A percentile compares a stretch with the other conserved stretches of the same genome.
Evolutionary conservation across 2,888 invertebrate genomes (phyloP).

Genomic region (Euplagia quadripunctaria): DNA sequence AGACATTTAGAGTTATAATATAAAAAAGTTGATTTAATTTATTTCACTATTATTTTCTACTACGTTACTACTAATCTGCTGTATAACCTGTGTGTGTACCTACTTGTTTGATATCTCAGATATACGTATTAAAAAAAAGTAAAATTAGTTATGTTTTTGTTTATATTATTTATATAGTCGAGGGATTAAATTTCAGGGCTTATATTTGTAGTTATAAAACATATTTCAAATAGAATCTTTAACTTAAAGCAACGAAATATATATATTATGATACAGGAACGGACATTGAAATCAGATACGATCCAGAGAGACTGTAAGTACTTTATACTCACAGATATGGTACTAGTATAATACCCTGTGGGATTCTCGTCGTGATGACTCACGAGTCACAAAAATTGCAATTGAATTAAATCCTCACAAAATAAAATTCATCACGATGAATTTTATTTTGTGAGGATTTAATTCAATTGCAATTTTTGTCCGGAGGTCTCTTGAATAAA

Average conservation of each 20-base stretch:
- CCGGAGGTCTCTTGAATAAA: constrained; percentile 2
- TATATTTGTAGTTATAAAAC: no score
- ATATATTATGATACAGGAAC: constrained; percentile 24
- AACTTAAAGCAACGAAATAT: background rate
- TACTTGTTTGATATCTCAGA: no score
- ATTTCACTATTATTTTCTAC: no score
- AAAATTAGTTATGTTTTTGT: no score
- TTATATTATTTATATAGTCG: no score
- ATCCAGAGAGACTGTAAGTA: constrained; percentile 16
- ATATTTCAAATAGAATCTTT: background rate
- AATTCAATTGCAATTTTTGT: constrained; percentile 21
- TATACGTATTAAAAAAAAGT: no score
- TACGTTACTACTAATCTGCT: no score
- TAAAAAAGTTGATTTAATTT: no score
- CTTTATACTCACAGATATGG: constrained; percentile 21
- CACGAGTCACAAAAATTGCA: constrained; percentile 16
- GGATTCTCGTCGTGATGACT: constrained; percentile 20
- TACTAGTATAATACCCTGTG: constrained; percentile 9
- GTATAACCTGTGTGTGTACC: no score
- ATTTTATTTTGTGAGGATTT: constrained; percentile 35
- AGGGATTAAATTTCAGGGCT: no score
- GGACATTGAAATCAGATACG: constrained; percentile 25
- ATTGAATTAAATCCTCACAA: constrained; percentile 30
- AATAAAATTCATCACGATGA: constrained; percentile 38
- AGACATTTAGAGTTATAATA: no score